Conservation (phyloP, 2,797 vertebrate species). For the Aphelocoma californica region DNA sequence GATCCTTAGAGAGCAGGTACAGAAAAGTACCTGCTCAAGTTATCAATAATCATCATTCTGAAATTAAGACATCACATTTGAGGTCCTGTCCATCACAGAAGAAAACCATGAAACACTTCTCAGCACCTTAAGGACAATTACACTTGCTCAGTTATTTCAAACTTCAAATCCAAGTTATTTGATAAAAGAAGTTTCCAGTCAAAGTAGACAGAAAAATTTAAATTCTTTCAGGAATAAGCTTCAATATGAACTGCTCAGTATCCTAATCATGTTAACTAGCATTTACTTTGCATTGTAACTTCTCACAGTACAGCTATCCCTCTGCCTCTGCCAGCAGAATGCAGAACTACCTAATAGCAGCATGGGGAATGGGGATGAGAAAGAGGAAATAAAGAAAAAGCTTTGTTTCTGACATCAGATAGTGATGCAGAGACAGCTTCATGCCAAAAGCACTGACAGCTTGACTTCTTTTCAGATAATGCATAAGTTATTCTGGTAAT, state of each 20-base stretch:
- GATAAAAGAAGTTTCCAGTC: constrained; percentile 5
- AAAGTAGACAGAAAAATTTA: constrained; percentile 6
- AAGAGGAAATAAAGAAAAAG: constrained; percentile 15
- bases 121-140: not conserved
- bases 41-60: not conserved
- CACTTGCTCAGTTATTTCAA: not conserved
- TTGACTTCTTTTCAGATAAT: not conserved
- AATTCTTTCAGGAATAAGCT: constrained; percentile 15
- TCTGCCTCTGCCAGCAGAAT: not conserved
- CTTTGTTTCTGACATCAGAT: not conserved
- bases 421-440: not conserved
- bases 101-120: not conserved
- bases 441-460: not conserved
- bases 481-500: not conserved
- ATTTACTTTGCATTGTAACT: not conserved
- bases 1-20: not conserved
- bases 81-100: constrained; percentile 6
- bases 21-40: not conserved
- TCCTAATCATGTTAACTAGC: not conserved
- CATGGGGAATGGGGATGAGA: not conserved
- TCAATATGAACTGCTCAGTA: not conserved
- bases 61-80: constrained; percentile 24
- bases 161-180: not conserved
- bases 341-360: not conserved
- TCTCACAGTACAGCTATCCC: not conserved